phyloP scores from a whole-genome alignment of 2,888 invertebrate species.

The Limnephilus rhombicus region DNA sequence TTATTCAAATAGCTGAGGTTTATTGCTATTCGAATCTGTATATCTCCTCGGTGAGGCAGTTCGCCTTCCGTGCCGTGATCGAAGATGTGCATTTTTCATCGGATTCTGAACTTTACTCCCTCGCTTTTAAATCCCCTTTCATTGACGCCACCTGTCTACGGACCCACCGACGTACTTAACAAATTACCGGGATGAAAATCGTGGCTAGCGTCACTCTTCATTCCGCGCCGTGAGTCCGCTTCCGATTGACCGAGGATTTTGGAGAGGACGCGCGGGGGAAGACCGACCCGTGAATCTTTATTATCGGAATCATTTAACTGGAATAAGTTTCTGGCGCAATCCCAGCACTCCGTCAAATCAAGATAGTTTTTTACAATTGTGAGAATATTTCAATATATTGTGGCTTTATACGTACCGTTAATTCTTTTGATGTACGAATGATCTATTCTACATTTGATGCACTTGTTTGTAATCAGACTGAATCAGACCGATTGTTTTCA shows the following conservation, averaged over 20 bases:
- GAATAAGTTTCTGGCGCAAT: neutral
- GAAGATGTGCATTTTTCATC: neutral
- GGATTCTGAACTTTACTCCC: neutral
- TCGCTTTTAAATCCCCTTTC: neutral
- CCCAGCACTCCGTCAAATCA: neutral
- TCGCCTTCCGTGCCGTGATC: neutral
- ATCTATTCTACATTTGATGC: too few species aligned
- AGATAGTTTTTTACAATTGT: neutral
- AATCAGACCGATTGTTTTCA: too few species aligned
- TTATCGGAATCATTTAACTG: neutral
- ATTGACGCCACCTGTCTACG: neutral
- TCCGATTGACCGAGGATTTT: neutral
- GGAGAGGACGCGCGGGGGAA: neutral
- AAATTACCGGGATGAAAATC: conserved; percentile 12
- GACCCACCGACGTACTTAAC: neutral
- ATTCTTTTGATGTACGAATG: too few species aligned
- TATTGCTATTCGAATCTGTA: neutral
- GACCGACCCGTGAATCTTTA: neutral
- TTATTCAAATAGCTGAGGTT: neutral
- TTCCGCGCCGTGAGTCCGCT: conserved; percentile 2
- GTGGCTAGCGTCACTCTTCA: conserved; percentile 7
- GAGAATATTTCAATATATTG: neutral
- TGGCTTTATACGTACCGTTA: neutral
- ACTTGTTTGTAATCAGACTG: too few species aligned
- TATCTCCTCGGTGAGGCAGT: neutral